A percentile compares a stretch with the other conserved stretches of the same genome.
Evolutionary conservation across 2,113 vertebrate genomes (phyloP).

Genomic region (Alectura lathami): DNA sequence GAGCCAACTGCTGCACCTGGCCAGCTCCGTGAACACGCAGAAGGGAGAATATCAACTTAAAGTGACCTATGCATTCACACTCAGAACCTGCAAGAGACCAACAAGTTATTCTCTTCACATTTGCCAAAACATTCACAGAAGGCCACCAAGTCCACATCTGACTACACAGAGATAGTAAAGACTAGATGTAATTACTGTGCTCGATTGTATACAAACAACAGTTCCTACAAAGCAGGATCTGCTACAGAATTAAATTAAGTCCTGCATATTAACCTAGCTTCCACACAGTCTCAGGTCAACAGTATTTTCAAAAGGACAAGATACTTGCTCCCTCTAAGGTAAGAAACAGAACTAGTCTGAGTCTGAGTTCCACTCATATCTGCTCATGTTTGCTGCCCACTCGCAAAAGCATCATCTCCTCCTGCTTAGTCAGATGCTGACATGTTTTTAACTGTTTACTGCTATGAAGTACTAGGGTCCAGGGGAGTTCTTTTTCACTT

Average conservation of each 20-base stretch:
- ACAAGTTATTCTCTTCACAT: not conserved
- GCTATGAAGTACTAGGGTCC: not conserved
- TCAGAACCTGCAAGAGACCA: conserved; percentile 86
- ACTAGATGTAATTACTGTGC: too few relatives aligned
- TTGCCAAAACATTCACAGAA: not conserved
- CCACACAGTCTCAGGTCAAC: not conserved
- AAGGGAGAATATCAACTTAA: conserved; percentile 97
- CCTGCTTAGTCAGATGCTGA: not conserved
- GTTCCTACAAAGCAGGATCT: not conserved
- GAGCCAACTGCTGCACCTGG: conserved; percentile 93
- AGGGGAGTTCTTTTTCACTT: not conserved
- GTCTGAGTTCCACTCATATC: not conserved
- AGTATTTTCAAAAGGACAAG: not conserved
- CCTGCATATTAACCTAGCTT: not conserved
- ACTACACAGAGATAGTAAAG: not conserved
- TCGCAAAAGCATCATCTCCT: not conserved
- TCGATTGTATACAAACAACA: too few relatives aligned
- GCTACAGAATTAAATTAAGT: not conserved
- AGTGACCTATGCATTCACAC: conserved; percentile 95
- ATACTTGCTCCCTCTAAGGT: not conserved
- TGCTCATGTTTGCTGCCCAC: not conserved
- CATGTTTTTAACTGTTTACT: not conserved
- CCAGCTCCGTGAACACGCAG: conserved; percentile 96
- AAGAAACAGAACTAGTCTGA: not conserved
- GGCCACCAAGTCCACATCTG: not conserved